These are phyloP conservation scores for Schizaphis graminum DNA, from an alignment of 2,888 invertebrate genomes.

Conservation along the genomic window DNA sequence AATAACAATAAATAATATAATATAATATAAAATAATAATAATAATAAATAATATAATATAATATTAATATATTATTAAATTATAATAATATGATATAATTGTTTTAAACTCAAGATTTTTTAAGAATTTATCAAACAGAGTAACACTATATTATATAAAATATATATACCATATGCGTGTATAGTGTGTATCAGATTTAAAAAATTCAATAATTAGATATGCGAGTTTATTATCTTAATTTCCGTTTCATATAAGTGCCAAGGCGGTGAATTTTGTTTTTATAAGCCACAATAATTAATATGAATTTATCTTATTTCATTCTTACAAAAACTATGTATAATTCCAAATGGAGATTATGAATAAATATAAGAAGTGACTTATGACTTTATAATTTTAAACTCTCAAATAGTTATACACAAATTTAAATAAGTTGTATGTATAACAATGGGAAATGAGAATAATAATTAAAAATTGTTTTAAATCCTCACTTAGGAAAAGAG, in stretches of 20 bases:
- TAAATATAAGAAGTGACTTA: background rate
- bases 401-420: background rate
- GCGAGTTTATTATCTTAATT: conserved; percentile 12
- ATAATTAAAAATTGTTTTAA: conserved; percentile 34
- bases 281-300: background rate
- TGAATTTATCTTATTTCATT: background rate
- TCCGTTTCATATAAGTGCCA: background rate
- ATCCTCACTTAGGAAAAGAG: background rate
- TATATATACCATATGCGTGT: background rate
- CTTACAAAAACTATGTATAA: background rate
- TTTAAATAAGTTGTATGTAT: background rate
- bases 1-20: background rate
- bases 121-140: background rate
- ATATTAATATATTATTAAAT: too few species aligned
- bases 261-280: background rate
- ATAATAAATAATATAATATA: too few species aligned
- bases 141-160: background rate
- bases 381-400: background rate
- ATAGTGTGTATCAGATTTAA: background rate
- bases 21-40: too few species aligned
- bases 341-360: background rate
- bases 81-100: too few species aligned
- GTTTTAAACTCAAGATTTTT: background rate
- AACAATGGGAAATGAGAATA: background rate
- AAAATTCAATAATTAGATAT: too few species aligned